Percentiles rank a stretch among this genome's conserved stretches.
Evolutionary conservation across 1,140 invertebrate genomes (phyloP).

Genomic region (Heliconius eleuchia): DNA sequence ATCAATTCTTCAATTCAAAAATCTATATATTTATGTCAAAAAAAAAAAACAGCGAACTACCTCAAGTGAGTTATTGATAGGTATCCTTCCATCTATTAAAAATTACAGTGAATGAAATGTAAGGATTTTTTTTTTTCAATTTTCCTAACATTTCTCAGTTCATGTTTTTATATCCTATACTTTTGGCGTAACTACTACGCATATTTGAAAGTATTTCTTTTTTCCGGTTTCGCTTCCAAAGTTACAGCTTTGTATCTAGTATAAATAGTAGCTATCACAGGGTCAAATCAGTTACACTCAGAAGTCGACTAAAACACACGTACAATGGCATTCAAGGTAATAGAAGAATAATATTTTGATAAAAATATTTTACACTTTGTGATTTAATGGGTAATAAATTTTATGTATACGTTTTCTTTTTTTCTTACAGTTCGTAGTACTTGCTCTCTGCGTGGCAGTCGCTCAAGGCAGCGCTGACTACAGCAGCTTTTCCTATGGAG

Average conservation of each 20-base stretch:
- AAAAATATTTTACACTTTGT: background rate
- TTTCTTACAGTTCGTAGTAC: constrained; percentile 33
- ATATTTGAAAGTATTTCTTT: constrained; percentile 19
- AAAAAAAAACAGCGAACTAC: no score
- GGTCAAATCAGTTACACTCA: constrained; percentile 43
- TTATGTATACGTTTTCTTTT: background rate
- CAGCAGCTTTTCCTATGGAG: constrained; percentile 71
- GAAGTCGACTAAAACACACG: constrained; percentile 49
- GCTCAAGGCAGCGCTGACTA: constrained; percentile 47
- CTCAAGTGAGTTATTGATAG: no score
- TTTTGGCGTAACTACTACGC: background rate
- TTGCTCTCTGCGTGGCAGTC: constrained; percentile 40
- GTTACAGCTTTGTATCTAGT: constrained; percentile 27
- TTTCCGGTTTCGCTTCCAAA: constrained; percentile 38
- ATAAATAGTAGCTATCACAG: constrained; percentile 40
- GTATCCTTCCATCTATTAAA: no score
- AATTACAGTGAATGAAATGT: no score
- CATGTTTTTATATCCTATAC: background rate
- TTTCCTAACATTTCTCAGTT: no score
- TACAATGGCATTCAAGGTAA: constrained; percentile 67
- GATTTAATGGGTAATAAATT: background rate
- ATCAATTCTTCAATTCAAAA: no score
- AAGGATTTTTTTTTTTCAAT: no score
- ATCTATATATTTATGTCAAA: no score
- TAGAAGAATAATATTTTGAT: constrained; percentile 2